phyloP scores from a whole-genome alignment of 2,888 invertebrate species.

The Eupithecia vulgata region DNA sequence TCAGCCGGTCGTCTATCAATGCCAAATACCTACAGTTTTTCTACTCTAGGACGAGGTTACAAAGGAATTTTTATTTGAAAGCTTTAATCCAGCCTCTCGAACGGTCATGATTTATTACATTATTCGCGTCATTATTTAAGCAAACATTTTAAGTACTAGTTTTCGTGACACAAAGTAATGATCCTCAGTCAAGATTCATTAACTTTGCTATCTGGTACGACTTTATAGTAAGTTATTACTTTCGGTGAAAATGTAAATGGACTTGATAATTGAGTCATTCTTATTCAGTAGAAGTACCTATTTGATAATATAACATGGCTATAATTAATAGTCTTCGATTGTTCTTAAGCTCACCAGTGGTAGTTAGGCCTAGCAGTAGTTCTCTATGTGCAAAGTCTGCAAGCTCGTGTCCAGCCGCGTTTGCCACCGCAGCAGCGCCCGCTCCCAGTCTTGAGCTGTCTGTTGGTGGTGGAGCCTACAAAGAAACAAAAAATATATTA shows the following conservation, averaged over 20 bases:
- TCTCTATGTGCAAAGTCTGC: slow-evolving; percentile 93
- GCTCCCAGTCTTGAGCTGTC: slow-evolving; percentile 78
- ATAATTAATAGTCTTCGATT: background rate
- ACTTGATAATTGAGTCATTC: slow-evolving; percentile 3
- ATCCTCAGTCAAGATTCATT: slow-evolving; percentile 13
- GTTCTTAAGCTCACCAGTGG: slow-evolving; percentile 76
- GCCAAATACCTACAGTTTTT: slow-evolving; percentile 42
- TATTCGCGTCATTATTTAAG: slow-evolving; percentile 28
- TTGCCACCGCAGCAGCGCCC: slow-evolving; percentile 86
- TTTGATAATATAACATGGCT: background rate
- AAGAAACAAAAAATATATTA: background rate
- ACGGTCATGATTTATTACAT: slow-evolving; percentile 38
- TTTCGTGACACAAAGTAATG: slow-evolving; percentile 23
- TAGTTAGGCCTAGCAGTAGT: slow-evolving; percentile 92
- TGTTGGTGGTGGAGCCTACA: slow-evolving; percentile 82
- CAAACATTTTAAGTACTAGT: slow-evolving; percentile 31
- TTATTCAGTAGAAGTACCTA: background rate
- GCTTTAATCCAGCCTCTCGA: slow-evolving; percentile 32
- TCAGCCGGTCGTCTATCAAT: slow-evolving; percentile 44
- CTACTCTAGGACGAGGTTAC: slow-evolving; percentile 28
- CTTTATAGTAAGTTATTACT: slow-evolving; percentile 8
- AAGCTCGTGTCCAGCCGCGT: slow-evolving; percentile 90
- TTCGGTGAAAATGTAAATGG: slow-evolving; percentile 8
- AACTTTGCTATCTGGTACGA: background rate
- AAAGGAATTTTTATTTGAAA: slow-evolving; percentile 35